Conservation (phyloP, 2,113 vertebrate genomes). For the Lycaon pictus region DNA sequence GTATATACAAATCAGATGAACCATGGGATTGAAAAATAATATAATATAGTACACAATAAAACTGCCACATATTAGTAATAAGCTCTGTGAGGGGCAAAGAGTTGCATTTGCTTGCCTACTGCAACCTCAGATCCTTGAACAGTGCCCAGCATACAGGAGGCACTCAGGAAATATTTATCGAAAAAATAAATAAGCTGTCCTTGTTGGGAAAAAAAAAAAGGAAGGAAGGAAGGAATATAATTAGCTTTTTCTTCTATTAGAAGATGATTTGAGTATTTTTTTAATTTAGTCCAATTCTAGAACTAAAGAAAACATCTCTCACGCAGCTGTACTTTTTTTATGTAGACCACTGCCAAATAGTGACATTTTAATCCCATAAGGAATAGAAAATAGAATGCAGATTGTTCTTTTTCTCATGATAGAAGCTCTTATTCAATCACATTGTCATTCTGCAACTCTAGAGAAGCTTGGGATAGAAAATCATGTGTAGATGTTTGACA, state of each 20-base stretch:
- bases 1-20: neutral
- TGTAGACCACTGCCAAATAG: neutral
- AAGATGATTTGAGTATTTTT: conserved; percentile 5
- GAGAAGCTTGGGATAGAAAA: conserved; percentile 14
- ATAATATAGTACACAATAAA: neutral
- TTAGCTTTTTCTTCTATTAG: neutral
- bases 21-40: neutral
- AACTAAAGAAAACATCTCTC: conserved; percentile 58
- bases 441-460: neutral
- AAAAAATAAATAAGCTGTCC: neutral
- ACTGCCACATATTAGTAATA: neutral
- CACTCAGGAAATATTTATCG: neutral
- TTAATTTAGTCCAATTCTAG: neutral
- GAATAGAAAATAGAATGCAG: neutral
- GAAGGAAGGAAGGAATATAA: neutral
- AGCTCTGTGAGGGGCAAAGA: neutral
- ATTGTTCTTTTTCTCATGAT: conserved; percentile 57
- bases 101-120: neutral
- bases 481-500: neutral
- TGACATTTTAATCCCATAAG: conserved; percentile 27
- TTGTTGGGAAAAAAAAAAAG: neutral
- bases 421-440: neutral
- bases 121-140: neutral
- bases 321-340: conserved; percentile 45
- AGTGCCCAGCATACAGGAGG: neutral